Percentiles rank a stretch among this genome's conserved stretches.
Evolutionary conservation across 1,140 invertebrate species (phyloP).

Genomic region (Leptinotarsa lineolata): DNA sequence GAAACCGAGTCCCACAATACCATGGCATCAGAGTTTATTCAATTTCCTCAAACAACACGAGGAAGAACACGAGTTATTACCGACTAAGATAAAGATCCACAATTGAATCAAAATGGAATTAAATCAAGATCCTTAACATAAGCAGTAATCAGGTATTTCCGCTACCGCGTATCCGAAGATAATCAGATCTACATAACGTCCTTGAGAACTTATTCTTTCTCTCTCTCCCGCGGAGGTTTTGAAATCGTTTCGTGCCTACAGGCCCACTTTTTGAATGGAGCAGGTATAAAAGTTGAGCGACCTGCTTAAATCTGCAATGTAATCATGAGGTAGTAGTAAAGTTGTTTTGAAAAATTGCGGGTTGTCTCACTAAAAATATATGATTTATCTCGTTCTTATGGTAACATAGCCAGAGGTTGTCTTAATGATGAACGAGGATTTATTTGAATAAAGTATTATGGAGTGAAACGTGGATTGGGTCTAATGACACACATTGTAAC

Average conservation of each 20-base stretch:
- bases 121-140: neutral
- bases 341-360: constrained; percentile 4
- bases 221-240: neutral
- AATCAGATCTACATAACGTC: neutral
- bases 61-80: neutral
- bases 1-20: neutral
- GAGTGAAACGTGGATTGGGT: neutral
- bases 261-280: constrained; percentile 1
- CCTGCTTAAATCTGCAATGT: neutral
- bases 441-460: constrained; percentile 1
- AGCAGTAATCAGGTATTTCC: constrained; percentile 8
- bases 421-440: neutral
- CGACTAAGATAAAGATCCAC: neutral
- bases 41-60: neutral
- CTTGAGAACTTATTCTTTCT: neutral
- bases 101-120: constrained; percentile 4
- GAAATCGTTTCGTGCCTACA: neutral
- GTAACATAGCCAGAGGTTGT: neutral
- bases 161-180: neutral
- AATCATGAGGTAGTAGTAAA: neutral
- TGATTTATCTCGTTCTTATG: constrained; percentile 1
- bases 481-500: neutral
- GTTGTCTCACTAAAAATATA: neutral
- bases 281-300: constrained; percentile 3
- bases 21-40: neutral